Conservation (phyloP, 1,140 invertebrate species). For the Philaenus spumarius region DNA sequence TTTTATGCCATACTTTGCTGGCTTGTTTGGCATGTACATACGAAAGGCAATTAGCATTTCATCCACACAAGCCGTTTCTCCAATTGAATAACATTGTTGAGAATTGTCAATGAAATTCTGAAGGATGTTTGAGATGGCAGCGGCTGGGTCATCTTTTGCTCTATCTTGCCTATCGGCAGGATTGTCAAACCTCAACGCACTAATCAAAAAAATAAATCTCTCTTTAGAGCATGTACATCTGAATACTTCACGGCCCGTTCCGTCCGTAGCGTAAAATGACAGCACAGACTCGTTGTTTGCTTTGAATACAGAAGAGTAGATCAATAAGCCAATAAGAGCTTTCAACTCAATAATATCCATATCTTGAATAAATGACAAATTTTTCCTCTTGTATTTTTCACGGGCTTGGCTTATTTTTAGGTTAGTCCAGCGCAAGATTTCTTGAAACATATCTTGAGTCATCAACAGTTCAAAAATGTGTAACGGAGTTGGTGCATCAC, state of each 20-base stretch:
- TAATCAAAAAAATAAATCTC: constrained; percentile 35
- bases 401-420: too few relatives aligned
- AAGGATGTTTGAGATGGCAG: constrained; percentile 31
- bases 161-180: constrained; percentile 28
- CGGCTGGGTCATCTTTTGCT: constrained; percentile 24
- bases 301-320: too few relatives aligned
- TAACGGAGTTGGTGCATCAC: too few relatives aligned
- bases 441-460: constrained; percentile 11
- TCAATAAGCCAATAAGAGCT: too few relatives aligned
- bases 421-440: too few relatives aligned
- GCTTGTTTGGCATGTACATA: constrained; percentile 43
- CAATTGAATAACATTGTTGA: constrained; percentile 32
- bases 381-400: neutral
- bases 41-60: constrained; percentile 40
- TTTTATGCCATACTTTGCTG: constrained; percentile 38
- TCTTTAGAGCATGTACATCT: neutral
- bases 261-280: constrained; percentile 4
- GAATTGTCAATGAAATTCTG: constrained; percentile 37
- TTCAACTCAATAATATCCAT: constrained; percentile 9
- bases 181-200: constrained; percentile 35
- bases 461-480: too few relatives aligned
- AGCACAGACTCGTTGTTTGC: too few relatives aligned
- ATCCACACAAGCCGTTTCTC: constrained; percentile 35
- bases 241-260: constrained; percentile 9
- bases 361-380: neutral